phyloP scores from a whole-genome alignment of 2,113 vertebrate genomes.

The Saimiri boliviensis region DNA sequence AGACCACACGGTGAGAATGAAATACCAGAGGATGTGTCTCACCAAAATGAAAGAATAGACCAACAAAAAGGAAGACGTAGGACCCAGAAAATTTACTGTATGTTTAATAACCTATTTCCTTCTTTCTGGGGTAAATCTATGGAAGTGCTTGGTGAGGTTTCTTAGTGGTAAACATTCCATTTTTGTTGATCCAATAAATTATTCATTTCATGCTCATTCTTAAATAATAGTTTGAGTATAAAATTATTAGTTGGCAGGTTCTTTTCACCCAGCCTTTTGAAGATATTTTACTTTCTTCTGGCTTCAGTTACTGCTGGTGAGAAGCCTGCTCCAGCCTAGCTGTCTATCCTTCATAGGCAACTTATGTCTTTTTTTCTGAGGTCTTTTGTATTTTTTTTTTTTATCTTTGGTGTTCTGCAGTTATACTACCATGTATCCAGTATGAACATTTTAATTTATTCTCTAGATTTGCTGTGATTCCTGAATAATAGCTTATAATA shows the following conservation, averaged over 20 bases:
- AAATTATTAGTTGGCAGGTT: neutral
- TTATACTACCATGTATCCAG: neutral
- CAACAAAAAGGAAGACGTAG: neutral
- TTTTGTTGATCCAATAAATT: neutral
- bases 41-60: neutral
- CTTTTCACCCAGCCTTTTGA: neutral
- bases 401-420: neutral
- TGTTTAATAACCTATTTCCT: slow-evolving; percentile 8
- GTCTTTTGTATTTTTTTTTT: neutral
- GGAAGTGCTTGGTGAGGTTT: neutral
- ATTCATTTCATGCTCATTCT: neutral
- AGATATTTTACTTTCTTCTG: neutral
- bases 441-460: neutral
- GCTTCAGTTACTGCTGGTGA: neutral
- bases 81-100: neutral
- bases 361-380: neutral
- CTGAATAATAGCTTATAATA: neutral
- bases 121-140: slow-evolving; percentile 17
- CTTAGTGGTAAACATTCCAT: neutral
- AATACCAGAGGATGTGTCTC: neutral
- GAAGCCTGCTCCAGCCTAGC: neutral
- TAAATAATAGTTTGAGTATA: neutral
- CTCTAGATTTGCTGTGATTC: neutral
- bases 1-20: neutral
- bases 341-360: neutral